Conservation (phyloP, 2,888 invertebrate species). For the Synergus japonicus region DNA sequence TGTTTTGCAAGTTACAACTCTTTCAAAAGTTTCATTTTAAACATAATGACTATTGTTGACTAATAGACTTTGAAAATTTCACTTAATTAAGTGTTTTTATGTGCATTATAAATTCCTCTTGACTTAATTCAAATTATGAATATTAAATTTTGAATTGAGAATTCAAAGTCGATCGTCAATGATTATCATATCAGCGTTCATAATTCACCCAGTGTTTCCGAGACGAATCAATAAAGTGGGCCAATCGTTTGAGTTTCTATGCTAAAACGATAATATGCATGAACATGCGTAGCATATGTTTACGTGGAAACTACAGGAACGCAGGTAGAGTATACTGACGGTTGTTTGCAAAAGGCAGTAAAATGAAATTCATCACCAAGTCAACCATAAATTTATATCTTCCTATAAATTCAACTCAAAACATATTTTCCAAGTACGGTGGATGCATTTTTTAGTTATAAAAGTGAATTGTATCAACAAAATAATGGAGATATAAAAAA, state of each 20-base stretch:
- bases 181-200: slow-evolving; percentile 8
- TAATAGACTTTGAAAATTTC: too few species aligned
- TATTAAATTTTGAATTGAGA: background rate
- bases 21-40: too few species aligned
- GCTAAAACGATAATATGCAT: slow-evolving; percentile 16
- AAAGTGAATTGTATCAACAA: too few species aligned
- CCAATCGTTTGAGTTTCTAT: slow-evolving; percentile 26
- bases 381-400: background rate
- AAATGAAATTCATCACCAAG: background rate
- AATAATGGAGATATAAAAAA: too few species aligned
- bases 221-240: slow-evolving; percentile 30
- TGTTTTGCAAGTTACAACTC: too few species aligned
- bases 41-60: too few species aligned
- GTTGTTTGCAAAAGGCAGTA: background rate
- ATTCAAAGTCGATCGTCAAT: background rate
- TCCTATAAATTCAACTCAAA: too few species aligned
- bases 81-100: too few species aligned
- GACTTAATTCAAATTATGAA: background rate
- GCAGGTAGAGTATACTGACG: background rate
- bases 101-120: too few species aligned
- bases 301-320: background rate
- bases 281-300: slow-evolving; percentile 24
- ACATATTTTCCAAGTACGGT: too few species aligned
- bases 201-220: slow-evolving; percentile 28
- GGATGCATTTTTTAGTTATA: too few species aligned